A percentile compares a stretch with the other conserved stretches of the same genome.
These are phyloP conservation scores for Lampris incognitus DNA, from an alignment of 2,113 vertebrate genomes.

Conservation along the genomic window DNA sequence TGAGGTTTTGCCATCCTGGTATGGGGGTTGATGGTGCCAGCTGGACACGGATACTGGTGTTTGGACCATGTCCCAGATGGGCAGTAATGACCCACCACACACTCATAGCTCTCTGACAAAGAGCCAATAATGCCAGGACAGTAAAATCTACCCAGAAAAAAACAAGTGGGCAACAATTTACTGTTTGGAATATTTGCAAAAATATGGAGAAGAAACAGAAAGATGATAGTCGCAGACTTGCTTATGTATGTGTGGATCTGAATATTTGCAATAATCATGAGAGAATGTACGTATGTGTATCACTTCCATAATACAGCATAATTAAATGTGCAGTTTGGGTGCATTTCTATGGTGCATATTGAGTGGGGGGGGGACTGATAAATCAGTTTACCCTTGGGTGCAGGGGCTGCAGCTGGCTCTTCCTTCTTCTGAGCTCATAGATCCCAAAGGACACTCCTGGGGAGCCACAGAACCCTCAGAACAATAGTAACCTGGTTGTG, in stretches of 20 bases:
- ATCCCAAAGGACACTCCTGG: constrained; percentile 85
- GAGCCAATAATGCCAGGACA: constrained; percentile 85
- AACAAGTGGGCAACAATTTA: constrained; percentile 26
- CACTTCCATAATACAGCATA: neutral
- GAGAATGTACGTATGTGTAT: neutral
- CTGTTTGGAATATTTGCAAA: neutral
- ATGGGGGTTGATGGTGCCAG: constrained; percentile 86
- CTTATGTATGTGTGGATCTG: neutral
- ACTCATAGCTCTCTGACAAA: constrained; percentile 75
- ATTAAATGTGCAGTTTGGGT: constrained; percentile 10
- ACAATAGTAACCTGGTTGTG: constrained; percentile 88
- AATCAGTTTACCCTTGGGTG: constrained; percentile 84
- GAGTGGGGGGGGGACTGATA: constrained; percentile 35
- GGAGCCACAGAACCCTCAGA: constrained; percentile 83
- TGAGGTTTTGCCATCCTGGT: constrained; percentile 68
- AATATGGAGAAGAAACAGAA: neutral
- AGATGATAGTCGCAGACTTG: neutral
- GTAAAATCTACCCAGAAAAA: constrained; percentile 84
- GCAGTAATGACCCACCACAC: constrained; percentile 89
- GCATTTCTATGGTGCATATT: constrained; percentile 31
- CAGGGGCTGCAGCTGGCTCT: constrained; percentile 85
- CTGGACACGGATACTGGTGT: constrained; percentile 88
- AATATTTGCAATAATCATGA: neutral
- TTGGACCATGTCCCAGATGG: constrained; percentile 81
- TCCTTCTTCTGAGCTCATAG: constrained; percentile 80